Evolutionary conservation across 2,797 vertebrate species (phyloP), one percentile per base, ranked within the genome.

Genomic region (Gymnoscopelus braueri): DNA sequence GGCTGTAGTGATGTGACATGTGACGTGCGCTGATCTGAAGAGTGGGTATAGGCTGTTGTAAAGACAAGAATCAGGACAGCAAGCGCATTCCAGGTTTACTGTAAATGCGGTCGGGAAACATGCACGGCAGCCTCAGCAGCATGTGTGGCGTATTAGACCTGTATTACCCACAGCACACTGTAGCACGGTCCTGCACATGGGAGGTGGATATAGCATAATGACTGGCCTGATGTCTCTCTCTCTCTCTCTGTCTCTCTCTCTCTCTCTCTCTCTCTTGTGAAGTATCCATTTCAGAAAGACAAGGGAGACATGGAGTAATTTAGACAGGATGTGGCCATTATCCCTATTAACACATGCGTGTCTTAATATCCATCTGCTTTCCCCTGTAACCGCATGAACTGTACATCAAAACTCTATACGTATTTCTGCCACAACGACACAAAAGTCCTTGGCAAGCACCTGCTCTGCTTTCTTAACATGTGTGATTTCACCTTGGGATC

Each of bases 321-420:
- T 88, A 80, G 82, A 65, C 87, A 90, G 88, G 90, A 91, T 91
- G 85, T 90, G 88, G 82, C 81, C 78, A 78, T 87, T 81, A 79
- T 86, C 78, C 71, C 69, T 78, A 80, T 91, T 87, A 89, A 87
- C 73, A 3, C 80, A 82, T 86, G 80, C 74, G 70, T 87, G 88
- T 89, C 89, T 88, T 88, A 82, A 87, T 87, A 78, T 75, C 72
- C 81, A 80, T 87, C 80, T 87, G 81, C 53, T 52, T 75, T 86
- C 77, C 79, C 75, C 74, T 71, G 56, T 69, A 74, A 84, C 80
- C 79, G 48, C 68, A 81, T 83, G 81, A 79, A 82, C 87, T 71
- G 71, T 69, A 77, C 74, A 68, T 87, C 44, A 67, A 85, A 78
- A 79, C 86, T 77, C 81, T 55, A 71, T 74, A 82, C 72, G 69